Evolutionary conservation across 2,113 vertebrate genomes (phyloP).

Genomic region (Malurus alboscapulatus): DNA sequence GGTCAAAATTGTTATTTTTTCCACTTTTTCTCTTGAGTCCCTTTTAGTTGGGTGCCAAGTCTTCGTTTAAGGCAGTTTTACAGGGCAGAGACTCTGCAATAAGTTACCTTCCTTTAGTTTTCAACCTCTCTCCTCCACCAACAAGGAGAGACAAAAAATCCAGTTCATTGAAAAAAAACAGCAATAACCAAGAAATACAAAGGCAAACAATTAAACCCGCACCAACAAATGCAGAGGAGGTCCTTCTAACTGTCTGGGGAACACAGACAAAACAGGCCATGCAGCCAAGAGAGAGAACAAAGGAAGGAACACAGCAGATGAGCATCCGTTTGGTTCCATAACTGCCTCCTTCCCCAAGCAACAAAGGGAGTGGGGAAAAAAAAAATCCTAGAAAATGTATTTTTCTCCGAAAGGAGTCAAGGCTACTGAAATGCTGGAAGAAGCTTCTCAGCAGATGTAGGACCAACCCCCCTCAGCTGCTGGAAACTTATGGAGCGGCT

Average conservation of each 20-base stretch:
- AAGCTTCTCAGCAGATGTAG: background rate
- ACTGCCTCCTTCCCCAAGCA: background rate
- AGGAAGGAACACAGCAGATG: background rate
- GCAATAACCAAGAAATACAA: background rate
- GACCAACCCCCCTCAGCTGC: background rate
- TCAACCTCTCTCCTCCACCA: background rate
- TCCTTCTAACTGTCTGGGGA: accelerated
- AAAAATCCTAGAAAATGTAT: background rate
- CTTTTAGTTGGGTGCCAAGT: background rate
- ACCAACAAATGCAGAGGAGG: background rate
- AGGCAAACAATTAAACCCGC: background rate
- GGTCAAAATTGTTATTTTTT: background rate
- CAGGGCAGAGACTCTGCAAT: background rate
- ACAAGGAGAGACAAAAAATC: background rate
- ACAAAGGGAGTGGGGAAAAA: no score
- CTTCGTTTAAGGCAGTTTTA: background rate
- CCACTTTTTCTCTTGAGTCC: background rate
- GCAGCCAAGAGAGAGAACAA: background rate
- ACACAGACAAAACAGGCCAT: background rate
- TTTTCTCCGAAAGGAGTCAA: background rate
- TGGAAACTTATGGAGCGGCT: background rate
- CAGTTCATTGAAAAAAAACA: background rate
- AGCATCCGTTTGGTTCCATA: background rate
- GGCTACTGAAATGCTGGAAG: background rate
- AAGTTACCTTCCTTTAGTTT: background rate